Percentiles rank a stretch among this genome's conserved stretches.
These are phyloP conservation scores for Cirrhinus molitorella DNA, from an alignment of 2,797 vertebrate genomes.

Conservation along the genomic window DNA sequence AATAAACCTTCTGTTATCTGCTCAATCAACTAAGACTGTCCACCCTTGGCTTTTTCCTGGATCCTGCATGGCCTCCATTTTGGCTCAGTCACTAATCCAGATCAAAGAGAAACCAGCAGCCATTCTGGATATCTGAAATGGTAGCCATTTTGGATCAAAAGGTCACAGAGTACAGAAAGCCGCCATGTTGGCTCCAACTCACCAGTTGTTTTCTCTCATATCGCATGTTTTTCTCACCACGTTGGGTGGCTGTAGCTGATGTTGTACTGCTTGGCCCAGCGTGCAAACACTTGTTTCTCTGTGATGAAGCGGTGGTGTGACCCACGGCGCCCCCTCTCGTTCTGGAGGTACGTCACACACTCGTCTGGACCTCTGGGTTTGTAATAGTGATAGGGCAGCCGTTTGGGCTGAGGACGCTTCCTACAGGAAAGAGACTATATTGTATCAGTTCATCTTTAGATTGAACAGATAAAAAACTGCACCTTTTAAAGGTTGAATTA, in stretches of 20 bases:
- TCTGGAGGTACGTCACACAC: constrained; percentile 91
- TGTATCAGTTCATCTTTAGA: background rate
- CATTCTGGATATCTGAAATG: constrained; percentile 48
- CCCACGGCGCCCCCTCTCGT: constrained; percentile 87
- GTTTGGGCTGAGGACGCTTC: constrained; percentile 78
- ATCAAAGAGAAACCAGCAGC: constrained; percentile 5
- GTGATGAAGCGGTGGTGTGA: constrained; percentile 99
- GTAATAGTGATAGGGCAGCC: constrained; percentile 96
- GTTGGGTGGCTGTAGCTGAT: constrained; percentile 91
- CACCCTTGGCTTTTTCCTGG: background rate
- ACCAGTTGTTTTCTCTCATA: background rate
- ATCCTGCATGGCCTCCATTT: background rate
- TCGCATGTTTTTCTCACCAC: constrained; percentile 77
- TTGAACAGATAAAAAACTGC: background rate
- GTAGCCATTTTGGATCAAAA: constrained; percentile 39
- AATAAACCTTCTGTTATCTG: background rate
- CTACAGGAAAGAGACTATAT: constrained; percentile 62
- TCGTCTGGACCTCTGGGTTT: constrained; percentile 93
- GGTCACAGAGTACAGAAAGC: background rate
- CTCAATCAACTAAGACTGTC: constrained; percentile 2
- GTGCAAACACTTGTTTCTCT: constrained; percentile 94
- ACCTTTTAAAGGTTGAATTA: background rate
- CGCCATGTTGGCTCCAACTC: background rate
- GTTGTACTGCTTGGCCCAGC: constrained; percentile 94
- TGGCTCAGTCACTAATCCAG: constrained; percentile 14